Conservation (phyloP, 2,888 invertebrate genomes). For the Ecdyonurus torrentis region DNA sequence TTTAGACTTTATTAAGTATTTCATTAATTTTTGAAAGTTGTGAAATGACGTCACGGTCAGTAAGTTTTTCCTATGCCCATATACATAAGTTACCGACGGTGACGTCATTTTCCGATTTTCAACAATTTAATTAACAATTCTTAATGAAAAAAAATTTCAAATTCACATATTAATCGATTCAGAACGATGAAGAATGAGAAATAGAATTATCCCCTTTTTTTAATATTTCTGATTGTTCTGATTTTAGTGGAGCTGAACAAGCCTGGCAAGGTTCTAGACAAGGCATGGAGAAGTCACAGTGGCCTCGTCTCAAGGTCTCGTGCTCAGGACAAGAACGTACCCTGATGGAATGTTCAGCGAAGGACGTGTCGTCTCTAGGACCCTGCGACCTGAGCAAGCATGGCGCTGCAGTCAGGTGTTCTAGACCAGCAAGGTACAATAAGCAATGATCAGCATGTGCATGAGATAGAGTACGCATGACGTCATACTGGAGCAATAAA, state of each 20-base stretch:
- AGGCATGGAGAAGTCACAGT: not conserved
- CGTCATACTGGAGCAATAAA: no score
- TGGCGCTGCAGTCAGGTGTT: constrained; percentile 3
- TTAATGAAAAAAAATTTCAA: not conserved
- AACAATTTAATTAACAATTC: not conserved
- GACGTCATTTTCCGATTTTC: not conserved
- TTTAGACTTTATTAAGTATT: no score
- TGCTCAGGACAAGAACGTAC: constrained; percentile 28
- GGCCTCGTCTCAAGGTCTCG: constrained; percentile 17
- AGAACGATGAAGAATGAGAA: no score
- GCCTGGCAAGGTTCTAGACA: constrained; percentile 29
- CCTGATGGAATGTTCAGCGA: constrained; percentile 20
- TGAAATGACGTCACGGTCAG: no score
- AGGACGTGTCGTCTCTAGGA: constrained; percentile 6
- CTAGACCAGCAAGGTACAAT: not conserved
- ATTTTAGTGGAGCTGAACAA: constrained; percentile 30
- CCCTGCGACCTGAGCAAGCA: not conserved
- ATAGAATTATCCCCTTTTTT: no score
- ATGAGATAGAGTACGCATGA: no score
- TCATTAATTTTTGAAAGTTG: no score
- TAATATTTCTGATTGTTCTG: constrained; percentile 7
- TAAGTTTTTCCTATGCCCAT: no score
- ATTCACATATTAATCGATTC: not conserved
- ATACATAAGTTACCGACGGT: no score
- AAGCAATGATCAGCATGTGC: no score